Evolutionary conservation across 2,888 invertebrate species (phyloP), one percentile per base, ranked within the genome.

Genomic region (Gortyna flavago): DNA sequence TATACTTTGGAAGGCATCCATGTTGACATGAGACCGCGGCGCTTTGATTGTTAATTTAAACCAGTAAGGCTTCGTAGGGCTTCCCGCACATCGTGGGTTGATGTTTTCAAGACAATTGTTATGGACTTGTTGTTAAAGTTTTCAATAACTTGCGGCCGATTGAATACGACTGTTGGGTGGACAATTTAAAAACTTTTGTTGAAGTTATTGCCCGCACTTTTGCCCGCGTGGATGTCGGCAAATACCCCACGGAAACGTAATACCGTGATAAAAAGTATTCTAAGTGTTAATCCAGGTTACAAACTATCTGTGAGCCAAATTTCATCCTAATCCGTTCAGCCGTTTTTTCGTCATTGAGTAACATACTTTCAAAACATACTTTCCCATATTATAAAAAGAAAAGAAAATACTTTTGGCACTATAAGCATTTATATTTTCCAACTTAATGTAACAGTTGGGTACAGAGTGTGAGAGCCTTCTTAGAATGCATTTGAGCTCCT

Each of bases 1-100:
- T 88, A 90, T 91, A 91, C 91, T 92, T 92, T 91, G 89, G 88
- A 89, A 88, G 90, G 89, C 82, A 92, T 92, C 90, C 89, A 90
- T 90, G 88, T 89, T 83, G 87, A 86, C 86, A 87, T 74, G 85
- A 83, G 80, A 87, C 79, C 82, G 85, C 74, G 81, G 70, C 80
- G 75, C 81, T 88, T 85, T 87, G 81, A 90, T 90, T 89, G 87
- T 87, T 88, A 89, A 91, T 89, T 91, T 88, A 88, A 88, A 88
- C 84, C 85, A 57, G 61, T 67, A 67, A 16, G 75, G 44, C 75
- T 88, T 90, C 83, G 29, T 72, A 67, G 65, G 72, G 81, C 80
- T 90, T 89, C 83, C 25, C 70, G 81, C 76, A 84, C 72, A 83
- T 83, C 75, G 80, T 57, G 69, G 54, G 67, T 81, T 73, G 41